Evolutionary conservation across 2,888 invertebrate species (phyloP).

Genomic region (Exocentrus adspersus): DNA sequence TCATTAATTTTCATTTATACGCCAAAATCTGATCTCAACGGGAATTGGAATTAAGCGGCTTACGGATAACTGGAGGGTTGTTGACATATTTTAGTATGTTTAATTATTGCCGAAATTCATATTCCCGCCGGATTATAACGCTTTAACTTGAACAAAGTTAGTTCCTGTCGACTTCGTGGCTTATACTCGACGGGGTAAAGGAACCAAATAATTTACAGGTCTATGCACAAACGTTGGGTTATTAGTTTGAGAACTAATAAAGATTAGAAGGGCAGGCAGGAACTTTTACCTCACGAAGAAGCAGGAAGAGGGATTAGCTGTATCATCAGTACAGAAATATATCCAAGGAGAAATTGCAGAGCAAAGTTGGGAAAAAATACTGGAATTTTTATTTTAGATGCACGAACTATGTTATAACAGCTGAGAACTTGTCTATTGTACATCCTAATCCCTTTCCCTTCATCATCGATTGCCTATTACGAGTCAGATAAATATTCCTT

Average conservation of each 20-base stretch:
- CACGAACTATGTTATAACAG: no score
- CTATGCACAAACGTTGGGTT: neutral
- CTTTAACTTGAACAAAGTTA: slow-evolving; percentile 25
- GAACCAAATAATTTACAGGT: slow-evolving; percentile 11
- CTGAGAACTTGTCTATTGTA: no score
- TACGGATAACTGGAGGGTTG: slow-evolving; percentile 14
- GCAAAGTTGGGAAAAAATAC: no score
- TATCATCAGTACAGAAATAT: no score
- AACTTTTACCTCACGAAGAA: no score
- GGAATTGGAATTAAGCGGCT: slow-evolving; percentile 8
- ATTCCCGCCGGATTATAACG: slow-evolving; percentile 24
- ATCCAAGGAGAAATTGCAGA: no score
- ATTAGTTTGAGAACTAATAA: slow-evolving; percentile 6
- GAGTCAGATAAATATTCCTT: no score
- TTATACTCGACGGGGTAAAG: neutral
- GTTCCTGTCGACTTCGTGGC: slow-evolving; percentile 16
- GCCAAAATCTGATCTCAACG: slow-evolving; percentile 10
- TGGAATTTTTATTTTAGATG: no score
- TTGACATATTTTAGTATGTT: slow-evolving; percentile 25
- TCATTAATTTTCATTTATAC: slow-evolving; percentile 27
- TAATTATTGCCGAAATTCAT: slow-evolving; percentile 31
- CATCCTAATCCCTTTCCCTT: no score
- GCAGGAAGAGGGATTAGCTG: no score
- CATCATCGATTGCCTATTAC: no score
- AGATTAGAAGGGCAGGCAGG: neutral